phyloP scores from a whole-genome alignment of 2,888 invertebrate genomes.

The Macrosiphum euphorbiae region DNA sequence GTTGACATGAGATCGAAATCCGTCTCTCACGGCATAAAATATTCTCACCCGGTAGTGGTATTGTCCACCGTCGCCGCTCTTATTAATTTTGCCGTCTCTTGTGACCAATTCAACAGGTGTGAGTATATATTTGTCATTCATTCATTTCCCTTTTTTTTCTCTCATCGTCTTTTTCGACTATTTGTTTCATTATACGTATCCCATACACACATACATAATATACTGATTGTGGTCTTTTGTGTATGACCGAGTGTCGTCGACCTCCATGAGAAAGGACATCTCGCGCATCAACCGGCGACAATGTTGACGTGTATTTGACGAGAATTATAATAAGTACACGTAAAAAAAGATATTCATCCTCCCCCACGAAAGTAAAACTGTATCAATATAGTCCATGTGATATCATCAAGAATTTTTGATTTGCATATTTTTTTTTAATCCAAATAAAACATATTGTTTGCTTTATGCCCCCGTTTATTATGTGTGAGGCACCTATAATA shows the following conservation, averaged over 20 bases:
- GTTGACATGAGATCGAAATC: slow-evolving; percentile 59
- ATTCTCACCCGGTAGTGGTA: slow-evolving; percentile 58
- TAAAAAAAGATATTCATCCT: neutral
- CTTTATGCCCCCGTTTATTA: neutral
- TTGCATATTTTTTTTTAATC: neutral
- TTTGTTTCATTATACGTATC: slow-evolving; percentile 59
- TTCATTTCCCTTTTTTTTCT: slow-evolving; percentile 48
- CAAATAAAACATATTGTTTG: neutral
- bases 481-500: no score
- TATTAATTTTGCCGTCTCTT: slow-evolving; percentile 64
- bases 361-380: neutral
- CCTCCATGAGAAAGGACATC: slow-evolving; percentile 58
- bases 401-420: neutral
- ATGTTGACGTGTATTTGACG: slow-evolving; percentile 14
- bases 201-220: neutral
- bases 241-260: slow-evolving; percentile 53
- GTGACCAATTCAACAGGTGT: slow-evolving; percentile 63
- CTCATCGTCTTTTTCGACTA: slow-evolving; percentile 29
- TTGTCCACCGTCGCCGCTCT: slow-evolving; percentile 48
- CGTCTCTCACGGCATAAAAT: slow-evolving; percentile 57
- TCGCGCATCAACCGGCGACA: slow-evolving; percentile 23
- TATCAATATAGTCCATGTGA: neutral
- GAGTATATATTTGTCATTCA: slow-evolving; percentile 39
- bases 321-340: slow-evolving; percentile 12
- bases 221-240: slow-evolving; percentile 62